Evolutionary conservation across 2,113 vertebrate genomes (phyloP), one percentile per base, ranked within the genome.

Genomic region (Alectura lathami): DNA sequence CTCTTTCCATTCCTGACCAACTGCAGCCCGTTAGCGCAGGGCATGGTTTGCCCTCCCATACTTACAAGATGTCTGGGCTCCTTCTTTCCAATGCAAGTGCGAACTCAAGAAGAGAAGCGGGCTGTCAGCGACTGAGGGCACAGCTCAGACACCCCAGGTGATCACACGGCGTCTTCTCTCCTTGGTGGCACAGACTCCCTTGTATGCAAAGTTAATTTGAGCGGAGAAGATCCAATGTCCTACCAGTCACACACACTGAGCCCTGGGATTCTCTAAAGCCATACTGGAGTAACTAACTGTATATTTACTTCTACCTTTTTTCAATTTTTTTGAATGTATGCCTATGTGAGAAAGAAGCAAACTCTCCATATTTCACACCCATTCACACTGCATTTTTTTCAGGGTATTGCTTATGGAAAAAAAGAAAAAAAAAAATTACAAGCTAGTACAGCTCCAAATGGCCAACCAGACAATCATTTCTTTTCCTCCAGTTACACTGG

Each of bases 371-470:
- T 67, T 60, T 94, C 93, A 86, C 83, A 73, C 66, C 93, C 86
- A 67, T 91, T 90, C 63, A 40, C 64, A 26, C 43, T 72, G 73
- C 38, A 73, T 63, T 89, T 95, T 88, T 91, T 95, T 91, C 62
- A 88, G 95, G 63, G 68, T 63, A 73, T 66, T 81, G 83, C 79
- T 95, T 38, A 80, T n/a, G n/a, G 91, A 89, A 62, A 72, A 94
- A 95, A n/a, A n/a, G n/a, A 95, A 72, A 85, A 91, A 88, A 79
- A 87, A 64, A 73, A 51, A 54, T 45, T 86, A 88, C 88, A 78
- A 94, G 79, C 79, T 93, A 91, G 86, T 88, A 95, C 89, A 88
- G 88, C 79, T 96, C 86, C 63, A 85, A 94, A 96, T 82, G 85
- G 75, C 91, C 91, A 92, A 64, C 84, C 72, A 90, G 86, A 94